Base-by-base conservation (phyloP, 2,888 invertebrate species). In the Sinotaia quadrata region DNA sequence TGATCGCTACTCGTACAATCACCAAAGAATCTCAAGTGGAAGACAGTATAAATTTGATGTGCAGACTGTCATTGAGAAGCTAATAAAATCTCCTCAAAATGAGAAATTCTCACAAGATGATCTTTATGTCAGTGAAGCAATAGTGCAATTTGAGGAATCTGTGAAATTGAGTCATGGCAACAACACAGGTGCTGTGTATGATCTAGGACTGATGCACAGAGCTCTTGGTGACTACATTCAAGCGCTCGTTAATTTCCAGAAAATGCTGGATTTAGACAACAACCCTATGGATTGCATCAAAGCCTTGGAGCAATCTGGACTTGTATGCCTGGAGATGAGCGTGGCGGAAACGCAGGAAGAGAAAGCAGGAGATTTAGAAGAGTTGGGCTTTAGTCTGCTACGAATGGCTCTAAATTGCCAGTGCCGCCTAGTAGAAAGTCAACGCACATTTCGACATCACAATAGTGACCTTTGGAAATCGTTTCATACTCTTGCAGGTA, bases 301-400 rank as follows among this genome's bases (percentile, higher is more conserved):
- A 34, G 67, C 67, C 12, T 67, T 51, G 21, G 67, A 67, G 29
- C n/a, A n/a, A n/a, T n/a, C n/a, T n/a, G n/a, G n/a, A n/a, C n/a
- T n/a, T n/a, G n/a, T n/a, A n/a, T n/a, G 18, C n/a, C 59, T 58
- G 47, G 67, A 67, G 18, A 31, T 29, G 37, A 57, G 58, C 49
- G 24, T 31, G 27, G 24, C 33, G 7, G 21, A 27, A n/a, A 36
- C 31, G 5, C 24, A n/a, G 12, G 47, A 34, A n/a, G n/a, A n/a
- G 12, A 31, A 47, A 27, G 49, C 27, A n/a, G n/a, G n/a, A 36
- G 15, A 8, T 3, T 24, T 51, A 8, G 33, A 51, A 36, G 41
- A 67, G 24, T 33, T 37, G 18, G 51, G 59, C 21, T 51, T 18
- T n/a, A 21, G 31, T 2, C 18, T 67, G 37, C 36, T 67, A 52